Conservation (phyloP, 2,797 vertebrate species). For the Sebastes paucispinis region DNA sequence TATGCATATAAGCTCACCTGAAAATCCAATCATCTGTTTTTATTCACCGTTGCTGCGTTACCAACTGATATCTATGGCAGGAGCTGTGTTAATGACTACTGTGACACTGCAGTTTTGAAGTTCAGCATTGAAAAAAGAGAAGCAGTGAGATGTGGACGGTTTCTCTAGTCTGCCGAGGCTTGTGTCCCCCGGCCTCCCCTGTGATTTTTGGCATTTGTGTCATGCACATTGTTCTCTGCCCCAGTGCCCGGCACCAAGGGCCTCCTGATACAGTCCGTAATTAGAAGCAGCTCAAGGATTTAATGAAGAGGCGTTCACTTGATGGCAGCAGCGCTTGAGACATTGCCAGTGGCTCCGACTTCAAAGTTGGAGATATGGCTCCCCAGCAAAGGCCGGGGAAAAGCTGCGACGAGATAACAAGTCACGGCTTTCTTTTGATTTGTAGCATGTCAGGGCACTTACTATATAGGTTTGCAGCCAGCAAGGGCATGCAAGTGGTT, state of each 20-base stretch:
- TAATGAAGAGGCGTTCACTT: constrained; percentile 79
- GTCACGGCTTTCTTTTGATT: constrained; percentile 85
- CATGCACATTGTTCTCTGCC: constrained; percentile 66
- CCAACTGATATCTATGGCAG: not conserved
- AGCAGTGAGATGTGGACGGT: constrained; percentile 12
- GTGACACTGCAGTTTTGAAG: constrained; percentile 20
- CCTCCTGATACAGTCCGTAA: constrained; percentile 66
- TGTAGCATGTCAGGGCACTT: constrained; percentile 76
- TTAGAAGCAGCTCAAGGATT: constrained; percentile 81
- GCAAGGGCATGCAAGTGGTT: constrained; percentile 58
- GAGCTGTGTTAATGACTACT: not conserved
- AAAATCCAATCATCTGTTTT: not conserved
- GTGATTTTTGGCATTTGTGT: constrained; percentile 62
- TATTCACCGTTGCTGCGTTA: not conserved
- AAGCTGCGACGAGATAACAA: constrained; percentile 86
- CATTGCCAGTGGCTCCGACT: constrained; percentile 83
- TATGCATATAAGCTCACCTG: not conserved
- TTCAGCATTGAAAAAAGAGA: constrained; percentile 11
- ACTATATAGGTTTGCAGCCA: constrained; percentile 74
- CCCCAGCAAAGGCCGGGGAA: constrained; percentile 72
- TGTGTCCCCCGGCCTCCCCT: constrained; percentile 11
- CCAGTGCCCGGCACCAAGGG: constrained; percentile 54
- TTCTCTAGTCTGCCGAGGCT: constrained; percentile 13
- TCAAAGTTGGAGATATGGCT: constrained; percentile 86
- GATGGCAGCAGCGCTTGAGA: constrained; percentile 78